phyloP scores from a whole-genome alignment of 2,888 invertebrate genomes.

The Macrosoma leucophasiata region DNA sequence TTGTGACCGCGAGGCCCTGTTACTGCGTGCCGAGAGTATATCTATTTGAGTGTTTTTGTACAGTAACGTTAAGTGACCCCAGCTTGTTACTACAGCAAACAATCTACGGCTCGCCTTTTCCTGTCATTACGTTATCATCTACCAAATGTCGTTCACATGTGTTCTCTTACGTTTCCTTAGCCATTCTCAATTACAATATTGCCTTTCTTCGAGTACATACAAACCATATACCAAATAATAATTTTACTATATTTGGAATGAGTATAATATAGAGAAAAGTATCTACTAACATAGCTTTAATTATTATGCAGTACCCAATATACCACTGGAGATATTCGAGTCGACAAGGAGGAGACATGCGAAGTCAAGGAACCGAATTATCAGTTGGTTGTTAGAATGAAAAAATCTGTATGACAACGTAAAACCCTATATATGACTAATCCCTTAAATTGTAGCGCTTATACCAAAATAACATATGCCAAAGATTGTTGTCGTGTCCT shows the following conservation, averaged over 20 bases:
- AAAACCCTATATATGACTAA: conserved; percentile 61
- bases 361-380: conserved; percentile 74
- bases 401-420: conserved; percentile 44
- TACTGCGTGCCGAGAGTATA: too few species aligned
- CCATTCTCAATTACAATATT: too few species aligned
- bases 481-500: conserved; percentile 40
- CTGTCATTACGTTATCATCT: too few species aligned
- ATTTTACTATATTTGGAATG: conserved; percentile 6
- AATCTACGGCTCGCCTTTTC: too few species aligned
- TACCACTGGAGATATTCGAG: conserved; percentile 75
- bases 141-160: too few species aligned
- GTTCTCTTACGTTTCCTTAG: too few species aligned
- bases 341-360: conserved; percentile 72
- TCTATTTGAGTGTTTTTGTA: too few species aligned
- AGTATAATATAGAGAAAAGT: conserved; percentile 21
- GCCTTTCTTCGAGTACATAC: background rate
- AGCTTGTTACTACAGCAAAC: too few species aligned
- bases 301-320: conserved; percentile 76
- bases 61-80: too few species aligned
- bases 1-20: too few species aligned
- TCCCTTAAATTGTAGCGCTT: conserved; percentile 59
- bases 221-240: too few species aligned
- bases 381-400: conserved; percentile 76
- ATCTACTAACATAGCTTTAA: conserved; percentile 68
- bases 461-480: conserved; percentile 39